These are phyloP conservation scores for Buathra laborator DNA, from an alignment of 2,888 invertebrate species.

Conservation along the genomic window DNA sequence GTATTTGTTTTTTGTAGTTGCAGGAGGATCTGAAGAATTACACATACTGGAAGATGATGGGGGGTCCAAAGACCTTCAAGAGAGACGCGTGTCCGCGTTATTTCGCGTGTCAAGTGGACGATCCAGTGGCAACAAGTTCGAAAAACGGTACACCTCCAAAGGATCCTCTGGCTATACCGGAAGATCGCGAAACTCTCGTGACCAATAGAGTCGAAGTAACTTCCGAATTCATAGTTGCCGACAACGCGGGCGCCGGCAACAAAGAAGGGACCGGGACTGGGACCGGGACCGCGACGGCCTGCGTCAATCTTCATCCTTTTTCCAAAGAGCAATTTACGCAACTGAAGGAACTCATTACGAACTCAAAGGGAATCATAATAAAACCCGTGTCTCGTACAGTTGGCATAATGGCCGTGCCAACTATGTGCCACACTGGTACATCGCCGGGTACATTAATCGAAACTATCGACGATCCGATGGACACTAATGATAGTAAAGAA, in stretches of 20 bases:
- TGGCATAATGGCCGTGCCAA: not conserved
- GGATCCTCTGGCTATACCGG: not conserved
- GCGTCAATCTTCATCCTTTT: not conserved
- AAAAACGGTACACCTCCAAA: not conserved
- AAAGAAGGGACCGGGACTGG: not conserved
- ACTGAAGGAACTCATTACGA: not conserved
- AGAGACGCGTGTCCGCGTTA: slow-evolving; percentile 1
- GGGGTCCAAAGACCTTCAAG: slow-evolving; percentile 7
- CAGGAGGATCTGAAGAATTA: slow-evolving; percentile 22
- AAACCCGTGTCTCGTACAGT: not conserved
- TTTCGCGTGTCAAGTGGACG: slow-evolving; percentile 20
- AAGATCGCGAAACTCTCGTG: not conserved
- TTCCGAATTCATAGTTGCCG: slow-evolving; percentile 25
- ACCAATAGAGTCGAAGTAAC: not conserved
- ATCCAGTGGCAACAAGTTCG: not conserved
- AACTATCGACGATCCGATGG: not conserved
- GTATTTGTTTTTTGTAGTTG: slow-evolving; percentile 17
- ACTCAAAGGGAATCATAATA: not conserved
- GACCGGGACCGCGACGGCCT: not conserved
- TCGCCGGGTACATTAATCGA: not conserved
- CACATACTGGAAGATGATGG: slow-evolving; percentile 15
- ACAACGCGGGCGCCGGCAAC: not conserved
- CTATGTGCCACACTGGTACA: not conserved
- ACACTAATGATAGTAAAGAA: not conserved
- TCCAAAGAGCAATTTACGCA: not conserved